Evolutionary conservation across 2,797 vertebrate genomes (phyloP).

Genomic region (Smutsia temminckii): DNA sequence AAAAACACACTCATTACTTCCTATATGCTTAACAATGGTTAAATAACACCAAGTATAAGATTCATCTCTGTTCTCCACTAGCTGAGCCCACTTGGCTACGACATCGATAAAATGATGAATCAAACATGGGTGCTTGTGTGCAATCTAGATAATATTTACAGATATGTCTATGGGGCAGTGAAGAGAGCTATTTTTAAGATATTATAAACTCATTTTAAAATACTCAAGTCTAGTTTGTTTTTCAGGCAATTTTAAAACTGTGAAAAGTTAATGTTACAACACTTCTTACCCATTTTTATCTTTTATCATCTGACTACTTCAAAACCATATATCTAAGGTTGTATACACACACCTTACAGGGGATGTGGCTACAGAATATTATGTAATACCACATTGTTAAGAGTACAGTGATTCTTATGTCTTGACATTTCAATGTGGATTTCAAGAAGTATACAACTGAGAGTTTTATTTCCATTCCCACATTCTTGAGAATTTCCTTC

Average conservation of each 20-base stretch:
- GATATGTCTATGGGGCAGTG: neutral
- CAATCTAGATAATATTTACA: neutral
- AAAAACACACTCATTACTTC: neutral
- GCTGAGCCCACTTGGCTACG: neutral
- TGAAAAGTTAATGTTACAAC: neutral
- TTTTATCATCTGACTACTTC: neutral
- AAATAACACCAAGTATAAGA: neutral
- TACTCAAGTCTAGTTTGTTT: constrained; percentile 31
- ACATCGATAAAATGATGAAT: neutral
- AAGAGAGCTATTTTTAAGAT: constrained; percentile 20
- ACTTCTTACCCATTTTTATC: neutral
- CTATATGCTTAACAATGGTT: neutral
- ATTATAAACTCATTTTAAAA: neutral
- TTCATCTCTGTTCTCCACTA: neutral
- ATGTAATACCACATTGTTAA: neutral
- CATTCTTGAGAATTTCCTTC: constrained; percentile 40
- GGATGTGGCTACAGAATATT: neutral
- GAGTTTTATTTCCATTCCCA: constrained; percentile 25
- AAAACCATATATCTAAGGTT: constrained; percentile 28
- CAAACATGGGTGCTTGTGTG: neutral
- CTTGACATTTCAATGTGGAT: neutral
- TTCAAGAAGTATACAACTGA: neutral
- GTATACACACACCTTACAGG: neutral
- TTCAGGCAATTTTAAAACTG: neutral
- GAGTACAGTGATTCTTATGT: neutral